A percentile compares a stretch with the other conserved stretches of the same genome.
phyloP scores from a whole-genome alignment of 2,797 vertebrate genomes.

The Apogon hyalosoma region DNA sequence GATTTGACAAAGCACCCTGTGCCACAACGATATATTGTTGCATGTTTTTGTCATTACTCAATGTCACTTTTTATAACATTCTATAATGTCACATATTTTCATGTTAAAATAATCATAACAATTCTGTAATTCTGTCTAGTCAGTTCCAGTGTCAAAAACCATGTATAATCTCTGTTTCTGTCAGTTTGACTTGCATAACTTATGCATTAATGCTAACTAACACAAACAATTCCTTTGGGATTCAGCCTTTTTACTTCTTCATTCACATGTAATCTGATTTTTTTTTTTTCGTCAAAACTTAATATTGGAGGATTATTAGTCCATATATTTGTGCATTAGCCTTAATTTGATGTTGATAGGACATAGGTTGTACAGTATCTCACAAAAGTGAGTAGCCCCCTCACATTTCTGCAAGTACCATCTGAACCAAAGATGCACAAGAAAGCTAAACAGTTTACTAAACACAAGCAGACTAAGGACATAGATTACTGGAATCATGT shows the following conservation, averaged over 20 bases:
- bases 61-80: constrained; percentile 72
- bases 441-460: too few relatives aligned
- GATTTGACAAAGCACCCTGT: constrained; percentile 66
- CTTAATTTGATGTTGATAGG: not conserved
- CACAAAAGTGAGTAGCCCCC: too few relatives aligned
- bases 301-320: too few relatives aligned
- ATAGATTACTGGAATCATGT: too few relatives aligned
- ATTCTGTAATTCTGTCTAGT: constrained; percentile 31
- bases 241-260: too few relatives aligned
- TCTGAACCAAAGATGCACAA: too few relatives aligned
- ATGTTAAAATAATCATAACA: constrained; percentile 62
- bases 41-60: constrained; percentile 74
- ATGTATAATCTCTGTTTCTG: constrained; percentile 8
- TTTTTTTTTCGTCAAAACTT: too few relatives aligned
- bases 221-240: not conserved
- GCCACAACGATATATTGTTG: constrained; percentile 57
- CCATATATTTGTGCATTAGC: not conserved
- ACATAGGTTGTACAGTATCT: too few relatives aligned
- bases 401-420: too few relatives aligned
- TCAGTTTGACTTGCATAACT: constrained; percentile 4
- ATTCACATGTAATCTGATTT: not conserved
- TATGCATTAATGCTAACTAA: not conserved
- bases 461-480: too few relatives aligned
- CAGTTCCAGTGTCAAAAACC: constrained; percentile 32
- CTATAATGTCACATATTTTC: constrained; percentile 65